Conservation (phyloP, 1,140 invertebrate species). For the Platyscapa corneri region DNA sequence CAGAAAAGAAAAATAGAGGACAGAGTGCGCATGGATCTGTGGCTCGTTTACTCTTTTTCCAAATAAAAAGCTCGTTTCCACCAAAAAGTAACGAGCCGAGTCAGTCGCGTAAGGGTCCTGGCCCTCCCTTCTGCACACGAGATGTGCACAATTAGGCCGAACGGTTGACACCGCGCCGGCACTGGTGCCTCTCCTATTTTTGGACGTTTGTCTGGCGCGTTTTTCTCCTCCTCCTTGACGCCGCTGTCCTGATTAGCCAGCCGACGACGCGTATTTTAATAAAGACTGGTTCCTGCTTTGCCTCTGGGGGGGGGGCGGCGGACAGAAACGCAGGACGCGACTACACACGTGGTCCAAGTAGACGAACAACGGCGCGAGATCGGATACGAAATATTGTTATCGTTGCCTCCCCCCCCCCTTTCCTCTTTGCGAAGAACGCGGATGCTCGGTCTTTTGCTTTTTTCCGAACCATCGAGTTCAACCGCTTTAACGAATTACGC, state of each 20-base stretch:
- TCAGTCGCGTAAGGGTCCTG: slow-evolving; percentile 5
- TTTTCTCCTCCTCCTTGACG: too few species aligned
- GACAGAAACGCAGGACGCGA: neutral
- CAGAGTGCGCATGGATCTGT: neutral
- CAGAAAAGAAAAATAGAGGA: neutral
- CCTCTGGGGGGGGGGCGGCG: neutral
- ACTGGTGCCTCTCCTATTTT: slow-evolving; percentile 54
- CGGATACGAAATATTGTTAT: neutral
- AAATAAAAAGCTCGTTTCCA: slow-evolving; percentile 45
- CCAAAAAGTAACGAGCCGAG: slow-evolving; percentile 34
- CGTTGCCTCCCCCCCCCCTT: too few species aligned
- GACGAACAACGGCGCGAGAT: slow-evolving; percentile 22
- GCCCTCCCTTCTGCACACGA: neutral
- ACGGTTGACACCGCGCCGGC: neutral
- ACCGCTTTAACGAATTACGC: too few species aligned
- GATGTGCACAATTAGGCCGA: slow-evolving; percentile 33
- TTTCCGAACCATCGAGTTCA: too few species aligned
- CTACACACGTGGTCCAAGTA: neutral
- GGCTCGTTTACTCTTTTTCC: neutral
- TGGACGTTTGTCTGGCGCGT: slow-evolving; percentile 34
- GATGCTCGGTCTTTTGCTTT: too few species aligned
- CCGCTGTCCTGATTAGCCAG: slow-evolving; percentile 28
- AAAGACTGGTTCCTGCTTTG: slow-evolving; percentile 16
- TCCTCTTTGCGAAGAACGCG: too few species aligned
- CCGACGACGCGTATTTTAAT: slow-evolving; percentile 38